These are phyloP conservation scores for Caranx melampygus DNA, from an alignment of 2,113 vertebrate species.

Conservation along the genomic window DNA sequence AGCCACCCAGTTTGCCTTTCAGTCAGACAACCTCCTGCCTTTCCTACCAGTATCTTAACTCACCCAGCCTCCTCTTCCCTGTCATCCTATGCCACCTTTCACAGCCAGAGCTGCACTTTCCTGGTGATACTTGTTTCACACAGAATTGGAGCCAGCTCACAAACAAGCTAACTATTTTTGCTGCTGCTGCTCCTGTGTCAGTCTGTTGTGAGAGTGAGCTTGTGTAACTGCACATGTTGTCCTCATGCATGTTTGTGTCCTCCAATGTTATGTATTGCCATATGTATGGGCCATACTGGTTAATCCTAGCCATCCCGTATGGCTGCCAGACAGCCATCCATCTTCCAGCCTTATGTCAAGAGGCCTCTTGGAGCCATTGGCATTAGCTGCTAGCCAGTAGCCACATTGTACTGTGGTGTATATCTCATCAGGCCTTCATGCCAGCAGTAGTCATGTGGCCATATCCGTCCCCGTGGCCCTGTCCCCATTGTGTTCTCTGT, in stretches of 20 bases:
- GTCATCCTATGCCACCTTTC: background rate
- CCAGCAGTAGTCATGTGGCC: constrained; percentile 72
- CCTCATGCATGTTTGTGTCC: constrained; percentile 35
- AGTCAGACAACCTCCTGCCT: constrained; percentile 30
- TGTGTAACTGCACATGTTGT: constrained; percentile 31
- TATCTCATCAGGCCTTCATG: constrained; percentile 50
- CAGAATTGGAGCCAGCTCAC: constrained; percentile 15
- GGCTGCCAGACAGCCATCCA: constrained; percentile 43
- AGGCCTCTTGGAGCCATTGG: constrained; percentile 57
- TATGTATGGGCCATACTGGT: constrained; percentile 61
- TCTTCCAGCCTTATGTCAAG: constrained; percentile 63
- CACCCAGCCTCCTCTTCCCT: constrained; percentile 10
- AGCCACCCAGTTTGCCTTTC: constrained; percentile 41
- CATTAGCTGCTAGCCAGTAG: constrained; percentile 39
- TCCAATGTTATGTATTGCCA: constrained; percentile 44
- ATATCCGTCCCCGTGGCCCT: constrained; percentile 58
- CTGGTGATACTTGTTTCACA: constrained; percentile 19
- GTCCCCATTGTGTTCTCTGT: constrained; percentile 67
- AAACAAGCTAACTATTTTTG: constrained; percentile 33
- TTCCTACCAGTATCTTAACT: constrained; percentile 15
- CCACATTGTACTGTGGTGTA: constrained; percentile 44
- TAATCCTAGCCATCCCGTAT: constrained; percentile 45
- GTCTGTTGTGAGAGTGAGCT: constrained; percentile 28
- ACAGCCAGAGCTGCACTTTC: constrained; percentile 16
- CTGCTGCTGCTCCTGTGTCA: constrained; percentile 21